phyloP scores from a whole-genome alignment of 2,888 invertebrate species.

The Nomada fucata region DNA sequence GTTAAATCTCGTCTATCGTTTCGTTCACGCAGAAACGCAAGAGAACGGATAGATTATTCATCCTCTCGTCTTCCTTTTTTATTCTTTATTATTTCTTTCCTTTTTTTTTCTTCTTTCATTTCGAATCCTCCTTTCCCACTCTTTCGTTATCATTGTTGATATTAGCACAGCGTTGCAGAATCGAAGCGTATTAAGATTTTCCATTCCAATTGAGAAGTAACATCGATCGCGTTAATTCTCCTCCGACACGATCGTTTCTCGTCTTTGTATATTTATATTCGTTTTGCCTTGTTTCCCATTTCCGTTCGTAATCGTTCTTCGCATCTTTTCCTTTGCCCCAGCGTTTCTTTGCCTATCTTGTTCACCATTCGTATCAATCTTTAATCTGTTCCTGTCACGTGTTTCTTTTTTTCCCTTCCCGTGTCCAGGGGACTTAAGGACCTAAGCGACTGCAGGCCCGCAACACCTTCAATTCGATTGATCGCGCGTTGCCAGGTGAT shows the following conservation, averaged over 20 bases:
- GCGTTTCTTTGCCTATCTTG: neutral
- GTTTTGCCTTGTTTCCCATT: constrained; percentile 10
- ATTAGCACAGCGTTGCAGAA: constrained; percentile 79
- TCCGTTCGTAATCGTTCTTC: constrained; percentile 13
- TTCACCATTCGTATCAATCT: constrained; percentile 3
- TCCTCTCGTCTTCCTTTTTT: constrained; percentile 28
- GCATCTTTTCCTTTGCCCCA: neutral
- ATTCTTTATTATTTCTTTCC: constrained; percentile 4
- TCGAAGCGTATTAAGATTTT: constrained; percentile 77
- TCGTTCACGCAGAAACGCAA: constrained; percentile 63
- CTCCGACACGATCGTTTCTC: constrained; percentile 53
- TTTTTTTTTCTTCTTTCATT: constrained; percentile 15
- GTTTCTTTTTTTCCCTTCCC: constrained; percentile 23
- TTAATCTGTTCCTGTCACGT: constrained; percentile 50
- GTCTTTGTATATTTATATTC: constrained; percentile 47
- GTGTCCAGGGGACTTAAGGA: constrained; percentile 69
- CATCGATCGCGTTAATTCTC: constrained; percentile 66
- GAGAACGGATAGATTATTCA: constrained; percentile 63
- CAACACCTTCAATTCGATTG: constrained; percentile 73
- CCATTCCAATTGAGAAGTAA: constrained; percentile 63
- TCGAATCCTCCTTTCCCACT: neutral
- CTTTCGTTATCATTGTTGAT: constrained; percentile 71
- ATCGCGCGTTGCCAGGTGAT: constrained; percentile 64
- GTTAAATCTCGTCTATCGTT: constrained; percentile 39
- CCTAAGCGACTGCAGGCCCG: constrained; percentile 76